Conservation (phyloP, 2,113 vertebrate species). For the Limanda limanda region DNA sequence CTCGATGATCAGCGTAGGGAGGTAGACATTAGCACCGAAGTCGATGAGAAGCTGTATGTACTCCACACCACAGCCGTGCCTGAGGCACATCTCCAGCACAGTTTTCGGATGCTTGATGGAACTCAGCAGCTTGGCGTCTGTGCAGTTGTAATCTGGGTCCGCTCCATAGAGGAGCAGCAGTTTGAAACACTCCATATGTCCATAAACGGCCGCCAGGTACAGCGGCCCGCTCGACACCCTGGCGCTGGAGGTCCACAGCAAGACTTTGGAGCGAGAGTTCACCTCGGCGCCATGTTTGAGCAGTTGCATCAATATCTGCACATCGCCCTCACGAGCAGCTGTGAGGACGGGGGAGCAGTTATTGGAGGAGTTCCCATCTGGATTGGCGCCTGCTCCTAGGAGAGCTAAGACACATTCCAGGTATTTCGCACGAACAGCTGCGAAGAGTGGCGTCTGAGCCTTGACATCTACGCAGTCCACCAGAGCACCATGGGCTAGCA, state of each 20-base stretch:
- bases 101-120: conserved; percentile 82
- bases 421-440: conserved; percentile 82
- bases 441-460: conserved; percentile 85
- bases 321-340: conserved; percentile 87
- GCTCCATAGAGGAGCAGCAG: conserved; percentile 89
- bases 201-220: conserved; percentile 90
- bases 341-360: conserved; percentile 91
- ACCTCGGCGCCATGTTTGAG: conserved; percentile 85
- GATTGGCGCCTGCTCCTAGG: conserved; percentile 85
- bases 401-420: conserved; percentile 80
- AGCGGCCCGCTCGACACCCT: conserved; percentile 90
- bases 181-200: conserved; percentile 92
- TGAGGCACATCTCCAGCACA: conserved; percentile 85
- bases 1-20: conserved; percentile 81
- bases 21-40: conserved; percentile 94
- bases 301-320: conserved; percentile 86
- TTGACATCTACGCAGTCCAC: conserved; percentile 83
- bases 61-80: conserved; percentile 81
- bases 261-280: conserved; percentile 83
- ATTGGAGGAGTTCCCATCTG: conserved; percentile 89
- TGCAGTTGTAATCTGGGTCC: conserved; percentile 84
- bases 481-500: conserved; percentile 87
- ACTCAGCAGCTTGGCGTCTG: conserved; percentile 67
- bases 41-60: conserved; percentile 92
- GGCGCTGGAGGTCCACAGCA: conserved; percentile 86